Base-by-base conservation (phyloP, 2,888 invertebrate species). In the Blastobasis lacticolella region DNA sequence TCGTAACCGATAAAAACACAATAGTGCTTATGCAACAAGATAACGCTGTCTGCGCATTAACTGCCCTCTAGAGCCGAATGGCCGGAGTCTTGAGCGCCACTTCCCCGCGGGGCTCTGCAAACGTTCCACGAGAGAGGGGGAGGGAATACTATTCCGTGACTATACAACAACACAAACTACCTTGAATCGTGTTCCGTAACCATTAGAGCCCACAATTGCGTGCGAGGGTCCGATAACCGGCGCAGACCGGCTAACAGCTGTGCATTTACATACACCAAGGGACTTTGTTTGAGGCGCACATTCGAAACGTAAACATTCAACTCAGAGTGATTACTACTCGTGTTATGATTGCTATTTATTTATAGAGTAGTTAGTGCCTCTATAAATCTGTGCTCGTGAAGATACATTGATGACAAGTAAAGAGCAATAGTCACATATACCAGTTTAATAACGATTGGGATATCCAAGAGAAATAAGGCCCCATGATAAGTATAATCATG, bases 21-120 rank as follows among this genome's bases (percentile, higher is more conserved):
- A 79, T 75, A 67, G 73, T 73, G 72, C 78, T 84, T 84, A 82
- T 81, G 82, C 81, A 85, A 85, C 73, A 57, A 70, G 78, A 81
- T 81, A 81, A 77, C 70, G 62, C 60, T 55, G 63, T 62, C 67
- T 79, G 76, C 78, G 78, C 77, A 78, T 69, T 77, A 71, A 66
- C 59, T 45, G 38, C 52, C 45, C 41, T 40, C 67, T 59, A 45
- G 37, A 45, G n/a, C 7, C 7, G n/a, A 42, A n/a, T 9, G 42
- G 8, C 42, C n/a, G 23, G 23, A 23, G 23, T 23, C 23, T 23
- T 23, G 23, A 23, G 23, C 23, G 23, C 23, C 23, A 23, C 23
- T 23, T 23, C 23, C 23, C 23, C 23, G 23, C 23, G 23, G 23
- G 23, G 23, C 23, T 23, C 23, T 23, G 3, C 23, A 23, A 23